Percentiles rank a stretch among this genome's conserved stretches.
Conservation (phyloP, 2,113 vertebrate species). For the Platysteira castanea region DNA sequence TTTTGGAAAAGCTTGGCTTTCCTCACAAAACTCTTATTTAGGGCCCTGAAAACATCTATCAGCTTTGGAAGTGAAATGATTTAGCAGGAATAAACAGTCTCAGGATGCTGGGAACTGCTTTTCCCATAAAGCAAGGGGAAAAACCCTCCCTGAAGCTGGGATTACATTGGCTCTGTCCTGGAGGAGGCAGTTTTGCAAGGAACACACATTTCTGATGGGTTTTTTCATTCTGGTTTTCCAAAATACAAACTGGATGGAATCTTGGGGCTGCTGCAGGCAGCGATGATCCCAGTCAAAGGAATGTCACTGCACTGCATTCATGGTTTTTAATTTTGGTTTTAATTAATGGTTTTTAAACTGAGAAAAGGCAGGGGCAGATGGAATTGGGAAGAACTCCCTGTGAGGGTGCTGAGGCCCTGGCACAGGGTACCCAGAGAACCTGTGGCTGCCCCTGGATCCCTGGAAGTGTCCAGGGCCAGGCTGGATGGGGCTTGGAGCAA, state of each 20-base stretch:
- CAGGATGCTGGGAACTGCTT: background rate
- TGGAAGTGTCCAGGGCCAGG: no score
- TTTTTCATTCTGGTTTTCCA: background rate
- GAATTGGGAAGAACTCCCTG: background rate
- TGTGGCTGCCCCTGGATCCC: background rate
- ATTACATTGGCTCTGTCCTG: background rate
- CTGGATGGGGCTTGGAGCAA: rapidly evolving
- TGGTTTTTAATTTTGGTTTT: no score
- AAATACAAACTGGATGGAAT: background rate
- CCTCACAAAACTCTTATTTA: background rate
- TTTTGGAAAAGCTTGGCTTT: background rate
- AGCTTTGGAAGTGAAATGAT: background rate
- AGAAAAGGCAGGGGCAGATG: background rate
- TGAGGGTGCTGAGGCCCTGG: background rate
- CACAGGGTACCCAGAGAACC: background rate
- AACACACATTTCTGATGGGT: background rate
- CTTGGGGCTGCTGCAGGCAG: background rate
- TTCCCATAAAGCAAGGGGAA: background rate
- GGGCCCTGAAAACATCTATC: background rate
- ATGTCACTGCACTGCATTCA: background rate
- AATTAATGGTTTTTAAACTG: background rate
- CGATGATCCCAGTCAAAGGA: background rate
- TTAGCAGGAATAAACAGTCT: background rate
- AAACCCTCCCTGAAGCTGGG: background rate
- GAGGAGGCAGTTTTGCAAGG: background rate